Evolutionary conservation across 2,113 vertebrate genomes (phyloP).

Genomic region (Sakesphorus luctuosus): DNA sequence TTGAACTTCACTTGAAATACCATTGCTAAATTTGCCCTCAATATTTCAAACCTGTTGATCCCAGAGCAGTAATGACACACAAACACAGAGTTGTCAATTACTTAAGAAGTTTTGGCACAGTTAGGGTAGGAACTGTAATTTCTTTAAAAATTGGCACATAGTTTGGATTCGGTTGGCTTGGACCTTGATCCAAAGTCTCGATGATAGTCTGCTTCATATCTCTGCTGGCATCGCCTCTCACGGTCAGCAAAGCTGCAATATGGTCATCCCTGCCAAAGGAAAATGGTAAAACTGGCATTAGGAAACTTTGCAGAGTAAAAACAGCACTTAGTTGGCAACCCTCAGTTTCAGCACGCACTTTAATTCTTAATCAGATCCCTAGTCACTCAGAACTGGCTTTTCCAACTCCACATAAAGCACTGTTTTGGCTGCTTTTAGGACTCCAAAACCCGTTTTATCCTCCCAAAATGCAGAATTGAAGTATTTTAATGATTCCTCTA

Average conservation of each 20-base stretch:
- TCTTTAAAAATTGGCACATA: slow-evolving; percentile 91
- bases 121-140: slow-evolving; percentile 89
- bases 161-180: slow-evolving; percentile 74
- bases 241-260: slow-evolving; percentile 87
- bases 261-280: slow-evolving; percentile 88
- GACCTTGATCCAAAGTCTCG: slow-evolving; percentile 90
- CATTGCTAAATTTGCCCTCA: background rate
- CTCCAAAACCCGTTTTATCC: background rate
- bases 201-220: slow-evolving; percentile 97
- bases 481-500: background rate
- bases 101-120: slow-evolving; percentile 93
- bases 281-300: background rate
- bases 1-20: background rate
- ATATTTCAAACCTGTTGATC: background rate
- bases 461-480: background rate
- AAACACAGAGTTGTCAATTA: slow-evolving; percentile 46
- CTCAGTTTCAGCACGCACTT: background rate
- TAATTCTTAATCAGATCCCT: background rate
- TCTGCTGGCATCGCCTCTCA: slow-evolving; percentile 92
- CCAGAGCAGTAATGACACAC: background rate
- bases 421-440: background rate
- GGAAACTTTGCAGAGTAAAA: background rate
- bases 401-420: background rate
- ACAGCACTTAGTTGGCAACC: background rate
- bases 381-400: background rate